Evolutionary conservation across 2,113 vertebrate species (phyloP), one percentile per base, ranked within the genome.

Genomic region (Xyrauchen texanus): DNA sequence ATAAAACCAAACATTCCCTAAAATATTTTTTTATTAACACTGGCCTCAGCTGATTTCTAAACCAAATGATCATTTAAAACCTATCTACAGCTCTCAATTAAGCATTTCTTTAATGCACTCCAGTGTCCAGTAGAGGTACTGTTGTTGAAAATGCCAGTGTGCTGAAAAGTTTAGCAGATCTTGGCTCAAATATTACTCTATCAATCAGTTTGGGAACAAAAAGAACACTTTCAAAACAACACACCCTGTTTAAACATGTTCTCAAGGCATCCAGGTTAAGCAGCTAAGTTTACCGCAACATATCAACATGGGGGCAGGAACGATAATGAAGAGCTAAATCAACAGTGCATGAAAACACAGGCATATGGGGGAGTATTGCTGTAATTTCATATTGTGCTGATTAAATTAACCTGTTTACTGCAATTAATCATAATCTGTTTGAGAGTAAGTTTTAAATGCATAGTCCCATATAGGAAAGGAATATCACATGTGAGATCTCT

Each of bases 251-350:
- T 16, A 52, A 80, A 84, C 76, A 87, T 80, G 83, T 86, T 83
- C 75, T 68, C 66, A 65, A 78, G 78, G 71, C 83, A 84, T 81
- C 77, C 80, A 51, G 42, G 16, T 65, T 78, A 78, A 80, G 76
- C 58, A 69, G 82, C 74, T 76, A 68, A 72, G 72, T 80, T 81
- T 66, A 78, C 61, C 68, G 16, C 60, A 45, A 76, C 60, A 70
- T 82, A 80, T 76, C 58, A 80, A 77, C 74, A 77, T 44, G 52
- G 61, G 70, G 68, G 61, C 16, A 44, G 12, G 15, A 34, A 78
- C 12, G 73, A 52, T 69, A 77, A 83, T 68, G 78, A 85, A 62
- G 69, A 79, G 57, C 82, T 85, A 80, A 84, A 85, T 81, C 71
- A 83, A 81, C 68, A 76, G 62, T 61, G 51, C 70, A 21, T 79